Conservation (phyloP, 2,113 vertebrate genomes). For the Calyptomena viridis region DNA sequence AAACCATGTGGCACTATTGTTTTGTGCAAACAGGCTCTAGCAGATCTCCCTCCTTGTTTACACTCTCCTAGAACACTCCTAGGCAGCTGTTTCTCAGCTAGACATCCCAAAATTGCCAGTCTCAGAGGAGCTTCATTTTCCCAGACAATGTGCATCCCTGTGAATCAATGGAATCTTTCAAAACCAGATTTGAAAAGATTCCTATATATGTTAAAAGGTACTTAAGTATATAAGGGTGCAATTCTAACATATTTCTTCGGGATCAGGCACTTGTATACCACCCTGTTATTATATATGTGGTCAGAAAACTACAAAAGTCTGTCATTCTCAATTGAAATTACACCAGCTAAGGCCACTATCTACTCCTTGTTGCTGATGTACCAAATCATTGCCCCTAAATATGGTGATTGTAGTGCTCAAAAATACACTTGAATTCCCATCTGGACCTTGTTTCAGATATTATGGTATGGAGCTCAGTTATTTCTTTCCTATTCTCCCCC, state of each 20-base stretch:
- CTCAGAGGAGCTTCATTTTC: not conserved
- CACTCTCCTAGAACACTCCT: not conserved
- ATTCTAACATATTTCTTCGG: not conserved
- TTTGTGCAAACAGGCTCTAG: not conserved
- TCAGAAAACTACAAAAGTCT: not conserved
- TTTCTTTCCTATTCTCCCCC: not conserved
- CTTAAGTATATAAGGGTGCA: not conserved
- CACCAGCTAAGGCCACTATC: not conserved
- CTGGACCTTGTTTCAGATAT: not conserved
- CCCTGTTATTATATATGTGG: not conserved
- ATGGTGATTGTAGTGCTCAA: not conserved
- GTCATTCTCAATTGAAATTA: not conserved
- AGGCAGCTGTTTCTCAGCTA: not conserved
- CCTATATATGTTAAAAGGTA: not conserved
- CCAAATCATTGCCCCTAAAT: not conserved
- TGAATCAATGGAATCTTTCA: not conserved
- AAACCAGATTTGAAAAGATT: not conserved
- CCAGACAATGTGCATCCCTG: not conserved
- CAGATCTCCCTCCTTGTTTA: not conserved
- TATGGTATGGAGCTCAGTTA: not conserved
- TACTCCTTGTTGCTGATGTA: not conserved
- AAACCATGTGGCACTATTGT: not conserved
- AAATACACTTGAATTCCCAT: not conserved
- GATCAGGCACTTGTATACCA: not conserved
- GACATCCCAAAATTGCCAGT: not conserved